Evolutionary conservation across 2,113 vertebrate species (phyloP).

Genomic region (Psephotus haematonotus): DNA sequence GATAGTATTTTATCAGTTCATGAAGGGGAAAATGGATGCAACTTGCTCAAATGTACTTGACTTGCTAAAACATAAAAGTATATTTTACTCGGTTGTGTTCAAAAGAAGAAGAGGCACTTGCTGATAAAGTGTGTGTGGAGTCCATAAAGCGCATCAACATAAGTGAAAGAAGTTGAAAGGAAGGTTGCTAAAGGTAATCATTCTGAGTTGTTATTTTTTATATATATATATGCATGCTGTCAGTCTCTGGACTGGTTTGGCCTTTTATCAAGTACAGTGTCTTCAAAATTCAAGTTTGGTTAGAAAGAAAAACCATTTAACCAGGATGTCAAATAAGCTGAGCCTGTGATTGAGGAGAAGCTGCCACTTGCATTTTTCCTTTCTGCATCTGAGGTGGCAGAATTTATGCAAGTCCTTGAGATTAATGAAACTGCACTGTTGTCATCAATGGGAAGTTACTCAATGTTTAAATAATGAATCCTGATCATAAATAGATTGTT

Average conservation of each 20-base stretch:
- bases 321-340: neutral
- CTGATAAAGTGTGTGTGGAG: neutral
- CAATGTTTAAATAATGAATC: neutral
- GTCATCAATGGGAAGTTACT: neutral
- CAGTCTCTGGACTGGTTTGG: neutral
- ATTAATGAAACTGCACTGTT: neutral
- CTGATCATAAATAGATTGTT: neutral
- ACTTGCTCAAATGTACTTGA: neutral
- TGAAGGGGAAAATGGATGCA: neutral
- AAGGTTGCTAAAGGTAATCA: neutral
- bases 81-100: neutral
- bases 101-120: neutral
- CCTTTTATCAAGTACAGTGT: neutral
- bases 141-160: neutral
- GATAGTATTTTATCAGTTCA: neutral
- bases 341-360: neutral
- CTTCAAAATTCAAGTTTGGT: neutral
- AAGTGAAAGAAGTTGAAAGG: neutral
- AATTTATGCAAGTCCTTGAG: neutral
- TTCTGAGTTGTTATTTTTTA: neutral
- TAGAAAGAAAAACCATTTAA: neutral
- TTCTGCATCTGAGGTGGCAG: neutral
- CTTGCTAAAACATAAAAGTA: rapidly evolving
- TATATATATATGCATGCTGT: neutral
- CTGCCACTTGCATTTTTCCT: neutral